Conservation (phyloP, 2,888 invertebrate species). For the Polia nebulosa region DNA sequence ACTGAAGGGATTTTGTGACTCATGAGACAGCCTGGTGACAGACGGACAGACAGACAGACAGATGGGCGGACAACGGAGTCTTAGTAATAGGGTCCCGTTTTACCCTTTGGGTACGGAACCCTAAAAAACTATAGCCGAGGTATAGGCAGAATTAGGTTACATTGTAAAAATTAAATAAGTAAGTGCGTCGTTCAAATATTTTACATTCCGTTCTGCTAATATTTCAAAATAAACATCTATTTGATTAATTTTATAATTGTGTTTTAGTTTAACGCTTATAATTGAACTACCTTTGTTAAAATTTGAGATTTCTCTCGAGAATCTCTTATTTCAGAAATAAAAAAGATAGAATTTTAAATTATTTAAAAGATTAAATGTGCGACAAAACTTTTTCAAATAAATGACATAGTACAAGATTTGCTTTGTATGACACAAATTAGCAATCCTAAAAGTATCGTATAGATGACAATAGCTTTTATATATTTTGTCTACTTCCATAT, state of each 20-base stretch:
- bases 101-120: too few relatives aligned
- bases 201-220: neutral
- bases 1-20: too few relatives aligned
- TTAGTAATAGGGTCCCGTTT: too few relatives aligned
- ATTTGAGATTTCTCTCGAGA: too few relatives aligned
- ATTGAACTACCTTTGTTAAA: neutral
- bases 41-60: too few relatives aligned
- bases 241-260: neutral
- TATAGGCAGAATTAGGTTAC: neutral
- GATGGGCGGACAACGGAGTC: too few relatives aligned
- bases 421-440: slow-evolving; percentile 30
- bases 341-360: neutral
- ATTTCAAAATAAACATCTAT: neutral
- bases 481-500: slow-evolving; percentile 36
- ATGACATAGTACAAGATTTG: neutral
- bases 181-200: neutral
- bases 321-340: too few relatives aligned
- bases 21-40: too few relatives aligned
- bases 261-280: neutral
- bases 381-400: neutral
- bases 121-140: too few relatives aligned
- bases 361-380: neutral
- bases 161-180: slow-evolving; percentile 5
- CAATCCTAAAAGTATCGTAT: slow-evolving; percentile 29
- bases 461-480: slow-evolving; percentile 25